These are phyloP conservation scores for Calephelis virginiensis DNA, from an alignment of 1,140 invertebrate species.

Conservation along the genomic window DNA sequence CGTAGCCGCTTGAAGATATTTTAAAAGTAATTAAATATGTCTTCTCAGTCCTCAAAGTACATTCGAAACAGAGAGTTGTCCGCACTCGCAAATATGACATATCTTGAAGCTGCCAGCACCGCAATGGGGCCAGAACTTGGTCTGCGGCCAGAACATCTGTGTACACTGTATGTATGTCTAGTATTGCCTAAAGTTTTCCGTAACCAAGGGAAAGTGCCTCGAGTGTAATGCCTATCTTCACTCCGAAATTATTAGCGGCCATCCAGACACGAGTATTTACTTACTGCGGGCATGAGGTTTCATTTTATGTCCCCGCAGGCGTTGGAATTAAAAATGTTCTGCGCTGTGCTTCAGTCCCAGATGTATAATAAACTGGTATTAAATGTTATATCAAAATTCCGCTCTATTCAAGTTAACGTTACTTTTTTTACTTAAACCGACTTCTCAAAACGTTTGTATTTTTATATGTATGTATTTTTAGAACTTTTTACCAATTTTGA, in stretches of 20 bases:
- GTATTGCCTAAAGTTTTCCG: constrained; percentile 48
- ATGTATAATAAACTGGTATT: constrained; percentile 9
- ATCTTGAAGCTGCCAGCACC: constrained; percentile 47
- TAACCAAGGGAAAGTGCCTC: constrained; percentile 36
- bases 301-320: constrained; percentile 10
- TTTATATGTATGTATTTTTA: background rate
- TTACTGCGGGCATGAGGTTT: constrained; percentile 35
- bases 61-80: constrained; percentile 1
- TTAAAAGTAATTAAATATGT: background rate
- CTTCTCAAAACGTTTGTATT: background rate
- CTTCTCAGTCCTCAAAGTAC: background rate
- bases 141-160: constrained; percentile 58
- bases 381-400: constrained; percentile 24
- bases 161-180: constrained; percentile 18
- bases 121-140: constrained; percentile 55
- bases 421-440: background rate
- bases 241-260: constrained; percentile 50
- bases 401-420: constrained; percentile 8
- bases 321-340: constrained; percentile 8
- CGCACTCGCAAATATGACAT: constrained; percentile 50
- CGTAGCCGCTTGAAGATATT: constrained; percentile 6
- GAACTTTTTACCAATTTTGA: too few relatives aligned
- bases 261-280: constrained; percentile 64
- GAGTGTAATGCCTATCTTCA: constrained; percentile 39
- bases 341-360: background rate